A percentile compares a stretch with the other conserved stretches of the same genome.
These are phyloP conservation scores for Porites cylindrica DNA, from an alignment of 92 coral and sea anemone genomes.

Conservation along the genomic window DNA sequence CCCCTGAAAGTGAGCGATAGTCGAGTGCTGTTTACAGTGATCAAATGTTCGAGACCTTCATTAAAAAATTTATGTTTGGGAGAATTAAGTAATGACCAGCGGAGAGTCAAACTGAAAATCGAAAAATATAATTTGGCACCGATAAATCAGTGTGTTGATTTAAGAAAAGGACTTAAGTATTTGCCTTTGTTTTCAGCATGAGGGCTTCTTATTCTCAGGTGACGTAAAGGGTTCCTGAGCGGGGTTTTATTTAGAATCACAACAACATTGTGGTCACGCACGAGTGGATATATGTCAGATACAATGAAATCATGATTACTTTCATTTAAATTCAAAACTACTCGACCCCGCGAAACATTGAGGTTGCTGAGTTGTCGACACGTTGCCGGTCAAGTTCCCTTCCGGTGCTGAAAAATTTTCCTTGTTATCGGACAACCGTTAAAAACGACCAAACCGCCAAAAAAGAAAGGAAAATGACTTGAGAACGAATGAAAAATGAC, in stretches of 20 bases:
- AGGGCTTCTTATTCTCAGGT: not conserved
- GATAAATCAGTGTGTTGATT: not conserved
- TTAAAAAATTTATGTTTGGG: conserved; percentile 3
- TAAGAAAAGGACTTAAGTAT: not conserved
- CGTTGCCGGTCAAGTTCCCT: conserved; percentile 21
- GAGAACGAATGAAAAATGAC: not conserved
- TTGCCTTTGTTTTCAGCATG: not conserved
- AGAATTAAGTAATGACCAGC: not conserved
- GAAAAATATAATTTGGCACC: not conserved
- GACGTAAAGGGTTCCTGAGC: conserved; percentile 27
- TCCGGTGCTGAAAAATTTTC: not conserved
- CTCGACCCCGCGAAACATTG: conserved; percentile 46
- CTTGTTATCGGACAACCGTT: not conserved
- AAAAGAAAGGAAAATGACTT: conserved; percentile 21
- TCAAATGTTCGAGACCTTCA: not conserved
- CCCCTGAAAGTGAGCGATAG: conserved; percentile 2
- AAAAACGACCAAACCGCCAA: not conserved
- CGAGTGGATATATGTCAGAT: not conserved
- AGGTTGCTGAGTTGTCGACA: conserved; percentile 24
- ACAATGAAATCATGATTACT: conserved; percentile 18
- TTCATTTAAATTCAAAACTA: conserved; percentile 36
- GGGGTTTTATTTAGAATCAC: conserved; percentile 30
- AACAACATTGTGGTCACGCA: conserved; percentile 28
- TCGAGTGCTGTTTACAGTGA: conserved; percentile 10
- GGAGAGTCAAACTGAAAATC: not conserved